A percentile compares a stretch with the other conserved stretches of the same genome.
Evolutionary conservation across 1,140 invertebrate species (phyloP).

Genomic region (Cecropterus lyciades): DNA sequence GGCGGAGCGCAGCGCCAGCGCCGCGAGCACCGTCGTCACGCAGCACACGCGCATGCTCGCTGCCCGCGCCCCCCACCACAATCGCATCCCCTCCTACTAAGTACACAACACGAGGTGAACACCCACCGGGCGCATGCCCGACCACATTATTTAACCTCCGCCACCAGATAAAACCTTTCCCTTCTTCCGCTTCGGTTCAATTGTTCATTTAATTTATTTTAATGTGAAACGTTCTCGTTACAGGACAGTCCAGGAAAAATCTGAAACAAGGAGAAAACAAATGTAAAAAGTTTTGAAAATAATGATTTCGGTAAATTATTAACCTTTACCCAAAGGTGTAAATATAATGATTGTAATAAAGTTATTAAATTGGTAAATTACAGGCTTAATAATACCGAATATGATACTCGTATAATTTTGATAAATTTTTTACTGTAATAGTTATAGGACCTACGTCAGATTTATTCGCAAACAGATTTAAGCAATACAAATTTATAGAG

Average conservation of each 20-base stretch:
- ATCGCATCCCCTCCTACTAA: slow-evolving; percentile 69
- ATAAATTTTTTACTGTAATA: too few species aligned
- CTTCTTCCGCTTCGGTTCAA: slow-evolving; percentile 50
- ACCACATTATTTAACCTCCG: slow-evolving; percentile 72
- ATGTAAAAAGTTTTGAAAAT: not conserved
- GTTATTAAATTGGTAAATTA: too few species aligned
- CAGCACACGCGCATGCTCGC: slow-evolving; percentile 72
- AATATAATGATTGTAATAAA: too few species aligned
- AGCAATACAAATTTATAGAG: too few species aligned
- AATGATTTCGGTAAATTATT: too few species aligned
- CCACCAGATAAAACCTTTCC: slow-evolving; percentile 39
- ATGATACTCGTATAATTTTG: too few species aligned
- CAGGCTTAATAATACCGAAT: too few species aligned
- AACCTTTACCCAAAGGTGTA: too few species aligned
- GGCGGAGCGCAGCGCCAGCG: slow-evolving; percentile 70
- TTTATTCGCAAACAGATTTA: too few species aligned
- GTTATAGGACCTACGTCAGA: too few species aligned
- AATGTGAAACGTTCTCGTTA: not conserved
- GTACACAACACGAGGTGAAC: slow-evolving; percentile 60
- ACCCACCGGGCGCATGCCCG: slow-evolving; percentile 67
- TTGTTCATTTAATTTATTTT: slow-evolving; percentile 24
- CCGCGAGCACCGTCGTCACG: slow-evolving; percentile 69
- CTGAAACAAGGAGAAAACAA: slow-evolving; percentile 42
- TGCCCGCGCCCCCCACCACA: slow-evolving; percentile 62
- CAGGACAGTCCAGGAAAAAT: slow-evolving; percentile 7